These are phyloP conservation scores for Aplodontia rufa DNA, from an alignment of 2,113 vertebrate genomes.

Conservation along the genomic window DNA sequence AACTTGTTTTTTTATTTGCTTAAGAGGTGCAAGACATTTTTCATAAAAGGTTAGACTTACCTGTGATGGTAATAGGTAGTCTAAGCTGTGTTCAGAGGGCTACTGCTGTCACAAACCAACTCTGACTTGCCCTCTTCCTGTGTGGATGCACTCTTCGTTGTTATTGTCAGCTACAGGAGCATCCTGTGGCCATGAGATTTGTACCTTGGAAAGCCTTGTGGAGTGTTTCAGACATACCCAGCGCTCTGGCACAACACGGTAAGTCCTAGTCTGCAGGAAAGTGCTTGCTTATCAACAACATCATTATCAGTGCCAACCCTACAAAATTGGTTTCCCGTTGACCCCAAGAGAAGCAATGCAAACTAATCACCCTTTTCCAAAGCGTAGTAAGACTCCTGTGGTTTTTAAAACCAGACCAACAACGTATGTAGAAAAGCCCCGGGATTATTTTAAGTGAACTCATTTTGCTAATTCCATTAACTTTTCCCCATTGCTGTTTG, in stretches of 20 bases:
- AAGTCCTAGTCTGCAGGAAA: not conserved
- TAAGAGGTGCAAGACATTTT: not conserved
- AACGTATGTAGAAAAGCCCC: conserved; percentile 65
- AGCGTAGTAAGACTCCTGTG: conserved; percentile 61
- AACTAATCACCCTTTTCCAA: conserved; percentile 44
- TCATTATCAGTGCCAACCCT: not conserved
- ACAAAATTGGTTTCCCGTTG: conserved; percentile 21
- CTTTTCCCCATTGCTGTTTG: conserved; percentile 78
- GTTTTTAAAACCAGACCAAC: conserved; percentile 71
- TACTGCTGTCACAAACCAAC: not conserved
- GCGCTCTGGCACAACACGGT: not conserved
- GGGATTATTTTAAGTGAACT: conserved; percentile 77
- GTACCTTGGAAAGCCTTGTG: not conserved
- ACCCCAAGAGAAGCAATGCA: conserved; percentile 52
- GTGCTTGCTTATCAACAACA: conserved; percentile 55
- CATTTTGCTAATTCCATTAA: conserved; percentile 75
- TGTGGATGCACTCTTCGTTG: not conserved
- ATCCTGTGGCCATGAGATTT: not conserved
- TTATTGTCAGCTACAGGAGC: not conserved
- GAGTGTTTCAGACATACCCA: not conserved
- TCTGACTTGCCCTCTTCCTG: not conserved
- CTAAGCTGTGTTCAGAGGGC: not conserved
- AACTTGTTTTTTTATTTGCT: not conserved
- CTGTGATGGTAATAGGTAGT: not conserved
- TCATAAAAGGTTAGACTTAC: not conserved